Conservation (phyloP, 2,797 vertebrate species). For the Sebastes elongatus region DNA sequence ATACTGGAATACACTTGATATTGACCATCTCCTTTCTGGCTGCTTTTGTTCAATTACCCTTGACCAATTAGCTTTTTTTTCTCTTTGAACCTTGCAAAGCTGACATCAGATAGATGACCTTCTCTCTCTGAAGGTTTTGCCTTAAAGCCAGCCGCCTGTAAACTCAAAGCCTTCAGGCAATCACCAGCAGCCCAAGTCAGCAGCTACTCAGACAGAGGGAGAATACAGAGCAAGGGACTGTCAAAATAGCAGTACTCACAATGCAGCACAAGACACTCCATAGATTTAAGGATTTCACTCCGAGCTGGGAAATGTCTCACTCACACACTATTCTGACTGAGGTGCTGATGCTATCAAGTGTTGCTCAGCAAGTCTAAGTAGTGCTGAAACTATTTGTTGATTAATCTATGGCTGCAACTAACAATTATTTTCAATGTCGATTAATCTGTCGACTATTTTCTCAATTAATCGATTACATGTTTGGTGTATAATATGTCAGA, state of each 20-base stretch:
- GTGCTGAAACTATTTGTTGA: not conserved
- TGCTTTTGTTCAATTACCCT: slow-evolving; percentile 62
- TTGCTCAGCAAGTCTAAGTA: not conserved
- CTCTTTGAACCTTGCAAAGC: slow-evolving; percentile 56
- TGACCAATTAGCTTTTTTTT: slow-evolving; percentile 64
- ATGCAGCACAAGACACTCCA: slow-evolving; percentile 37
- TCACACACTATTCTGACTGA: slow-evolving; percentile 6
- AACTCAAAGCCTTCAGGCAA: slow-evolving; percentile 72
- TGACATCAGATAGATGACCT: slow-evolving; percentile 69
- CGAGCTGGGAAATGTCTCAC: slow-evolving; percentile 11
- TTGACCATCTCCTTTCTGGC: slow-evolving; percentile 45
- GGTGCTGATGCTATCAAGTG: not conserved
- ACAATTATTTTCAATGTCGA: not conserved
- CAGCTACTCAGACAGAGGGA: slow-evolving; percentile 51
- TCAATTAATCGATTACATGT: not conserved
- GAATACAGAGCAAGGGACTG: slow-evolving; percentile 70
- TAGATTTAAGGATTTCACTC: slow-evolving; percentile 35
- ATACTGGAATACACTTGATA: slow-evolving; percentile 38
- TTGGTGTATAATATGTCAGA: not conserved
- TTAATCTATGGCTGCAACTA: not conserved
- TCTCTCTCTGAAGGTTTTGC: slow-evolving; percentile 59
- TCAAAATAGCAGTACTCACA: slow-evolving; percentile 63
- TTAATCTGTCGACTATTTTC: no score
- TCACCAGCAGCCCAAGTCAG: slow-evolving; percentile 66
- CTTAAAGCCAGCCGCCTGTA: slow-evolving; percentile 64